phyloP scores from a whole-genome alignment of 92 coral and sea anemone genomes.

The Phymanthus crucifer region DNA sequence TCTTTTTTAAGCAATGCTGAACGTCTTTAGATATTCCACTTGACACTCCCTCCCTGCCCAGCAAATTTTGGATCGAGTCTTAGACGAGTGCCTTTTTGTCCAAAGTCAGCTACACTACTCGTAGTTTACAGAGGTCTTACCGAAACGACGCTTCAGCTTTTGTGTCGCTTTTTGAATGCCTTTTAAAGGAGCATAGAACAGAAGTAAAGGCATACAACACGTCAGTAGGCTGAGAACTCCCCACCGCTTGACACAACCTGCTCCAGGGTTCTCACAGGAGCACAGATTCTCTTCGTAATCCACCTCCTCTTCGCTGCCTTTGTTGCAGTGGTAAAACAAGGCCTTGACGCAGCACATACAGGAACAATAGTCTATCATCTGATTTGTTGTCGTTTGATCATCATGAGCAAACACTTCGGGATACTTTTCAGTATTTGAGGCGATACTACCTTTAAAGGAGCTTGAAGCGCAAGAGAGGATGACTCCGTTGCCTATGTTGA shows the following conservation, averaged over 20 bases:
- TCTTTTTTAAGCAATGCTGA: too few species aligned
- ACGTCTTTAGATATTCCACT: neutral
- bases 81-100: neutral
- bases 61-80: neutral
- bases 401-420: neutral
- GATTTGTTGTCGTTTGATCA: neutral
- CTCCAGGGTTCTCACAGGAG: neutral
- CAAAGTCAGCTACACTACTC: neutral
- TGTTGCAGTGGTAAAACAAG: constrained; percentile 14
- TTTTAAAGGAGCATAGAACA: constrained; percentile 4
- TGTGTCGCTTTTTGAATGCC: neutral
- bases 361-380: constrained; percentile 1
- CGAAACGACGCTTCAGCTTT: neutral
- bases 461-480: neutral
- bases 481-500: neutral
- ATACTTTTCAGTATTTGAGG: neutral
- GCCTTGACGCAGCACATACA: constrained; percentile 23
- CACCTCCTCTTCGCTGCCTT: neutral
- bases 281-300: neutral
- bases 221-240: neutral
- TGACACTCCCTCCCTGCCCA: neutral
- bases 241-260: neutral
- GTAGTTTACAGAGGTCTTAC: neutral
- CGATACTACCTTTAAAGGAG: neutral
- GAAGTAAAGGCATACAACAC: neutral